Conservation (phyloP, 2,888 invertebrate genomes). For the Drosophila quinaria region DNA sequence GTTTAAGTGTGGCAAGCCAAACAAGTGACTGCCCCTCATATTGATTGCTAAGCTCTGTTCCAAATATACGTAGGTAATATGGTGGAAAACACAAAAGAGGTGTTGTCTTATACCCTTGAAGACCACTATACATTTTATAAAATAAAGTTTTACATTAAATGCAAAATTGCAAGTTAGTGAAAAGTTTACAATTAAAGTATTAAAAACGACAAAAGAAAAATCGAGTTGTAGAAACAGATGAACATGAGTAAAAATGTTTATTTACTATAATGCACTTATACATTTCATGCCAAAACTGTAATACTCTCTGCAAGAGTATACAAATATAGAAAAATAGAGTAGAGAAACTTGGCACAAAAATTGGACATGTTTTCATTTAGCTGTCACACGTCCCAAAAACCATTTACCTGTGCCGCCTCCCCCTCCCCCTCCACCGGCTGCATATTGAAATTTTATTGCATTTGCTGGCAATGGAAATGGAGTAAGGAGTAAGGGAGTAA, state of each 20-base stretch:
- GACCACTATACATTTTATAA: not conserved
- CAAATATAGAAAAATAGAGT: constrained; percentile 11
- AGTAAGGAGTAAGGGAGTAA: not conserved
- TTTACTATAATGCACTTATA: not conserved
- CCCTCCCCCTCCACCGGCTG: constrained; percentile 26
- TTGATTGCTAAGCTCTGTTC: constrained; percentile 62
- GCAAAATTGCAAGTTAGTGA: too few relatives aligned
- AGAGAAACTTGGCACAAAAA: constrained; percentile 47
- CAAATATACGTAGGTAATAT: constrained; percentile 2
- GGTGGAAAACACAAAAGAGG: not conserved
- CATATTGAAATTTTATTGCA: constrained; percentile 76
- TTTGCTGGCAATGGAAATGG: constrained; percentile 29
- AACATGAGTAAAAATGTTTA: too few relatives aligned
- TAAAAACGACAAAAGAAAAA: too few relatives aligned
- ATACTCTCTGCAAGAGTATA: not conserved
- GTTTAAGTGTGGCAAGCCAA: constrained; percentile 68
- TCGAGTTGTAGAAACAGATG: too few relatives aligned
- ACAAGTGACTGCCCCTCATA: constrained; percentile 68
- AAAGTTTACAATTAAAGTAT: too few relatives aligned
- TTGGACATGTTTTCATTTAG: constrained; percentile 70
- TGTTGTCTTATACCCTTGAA: not conserved
- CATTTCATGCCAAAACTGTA: not conserved
- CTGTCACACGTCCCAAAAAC: constrained; percentile 59
- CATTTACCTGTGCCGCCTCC: constrained; percentile 46
- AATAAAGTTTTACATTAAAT: not conserved